These are phyloP conservation scores for Antennarius striatus DNA, from an alignment of 2,113 vertebrate species.

Conservation along the genomic window DNA sequence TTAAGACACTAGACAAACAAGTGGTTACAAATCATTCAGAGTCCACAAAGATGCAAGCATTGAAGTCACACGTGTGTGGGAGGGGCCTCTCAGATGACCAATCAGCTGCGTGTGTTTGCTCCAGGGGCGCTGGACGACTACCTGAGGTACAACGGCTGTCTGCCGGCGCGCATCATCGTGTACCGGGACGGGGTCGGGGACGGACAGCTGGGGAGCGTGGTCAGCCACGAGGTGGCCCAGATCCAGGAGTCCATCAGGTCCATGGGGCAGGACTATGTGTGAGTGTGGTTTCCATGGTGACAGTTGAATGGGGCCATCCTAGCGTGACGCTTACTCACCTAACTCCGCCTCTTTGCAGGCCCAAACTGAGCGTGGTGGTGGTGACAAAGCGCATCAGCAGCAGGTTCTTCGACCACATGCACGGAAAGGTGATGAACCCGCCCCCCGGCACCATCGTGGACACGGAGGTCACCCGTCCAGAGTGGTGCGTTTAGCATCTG, in stretches of 20 bases:
- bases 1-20: no score
- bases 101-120: constrained; percentile 10
- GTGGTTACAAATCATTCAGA: no score
- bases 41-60: no score
- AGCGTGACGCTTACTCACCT: background rate
- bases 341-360: constrained; percentile 69
- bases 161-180: constrained; percentile 87
- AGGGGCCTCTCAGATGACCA: no score
- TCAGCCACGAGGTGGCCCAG: no score
- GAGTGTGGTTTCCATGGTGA: constrained; percentile 43
- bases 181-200: no score
- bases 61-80: no score
- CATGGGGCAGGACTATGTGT: constrained; percentile 86
- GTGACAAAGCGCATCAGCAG: constrained; percentile 91
- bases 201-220: no score
- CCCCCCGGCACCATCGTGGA: constrained; percentile 75
- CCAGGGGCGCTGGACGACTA: constrained; percentile 87
- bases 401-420: constrained; percentile 83
- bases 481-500: background rate
- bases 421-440: constrained; percentile 83
- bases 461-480: no score
- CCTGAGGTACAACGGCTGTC: constrained; percentile 80
- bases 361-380: constrained; percentile 89
- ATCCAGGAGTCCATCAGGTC: constrained; percentile 53
- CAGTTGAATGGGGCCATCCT: no score